phyloP scores from a whole-genome alignment of 2,888 invertebrate species.

The Diachrysia chrysitis region DNA sequence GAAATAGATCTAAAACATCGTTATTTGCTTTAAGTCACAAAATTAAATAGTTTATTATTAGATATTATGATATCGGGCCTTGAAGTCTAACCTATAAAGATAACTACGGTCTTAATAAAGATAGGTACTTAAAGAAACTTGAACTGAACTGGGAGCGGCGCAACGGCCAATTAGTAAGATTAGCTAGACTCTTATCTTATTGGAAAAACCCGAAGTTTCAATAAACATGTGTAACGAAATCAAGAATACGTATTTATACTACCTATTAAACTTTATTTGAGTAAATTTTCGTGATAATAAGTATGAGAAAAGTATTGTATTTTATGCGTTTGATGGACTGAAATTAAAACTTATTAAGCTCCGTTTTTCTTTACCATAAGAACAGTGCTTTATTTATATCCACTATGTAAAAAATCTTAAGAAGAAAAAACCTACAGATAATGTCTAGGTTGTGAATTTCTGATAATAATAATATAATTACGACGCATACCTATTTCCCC shows the following conservation, averaged over 20 bases:
- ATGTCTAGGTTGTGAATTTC: too few species aligned
- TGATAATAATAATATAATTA: too few species aligned
- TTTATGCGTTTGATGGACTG: too few species aligned
- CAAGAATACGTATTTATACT: neutral
- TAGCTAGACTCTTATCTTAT: neutral
- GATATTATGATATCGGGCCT: neutral
- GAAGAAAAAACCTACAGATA: too few species aligned
- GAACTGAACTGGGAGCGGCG: neutral
- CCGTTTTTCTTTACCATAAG: too few species aligned
- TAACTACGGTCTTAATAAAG: neutral
- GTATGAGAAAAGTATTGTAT: too few species aligned
- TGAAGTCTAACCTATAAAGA: neutral
- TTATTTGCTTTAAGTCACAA: neutral
- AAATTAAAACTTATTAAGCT: too few species aligned
- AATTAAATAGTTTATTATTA: neutral
- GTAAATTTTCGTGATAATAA: neutral
- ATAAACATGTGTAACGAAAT: neutral
- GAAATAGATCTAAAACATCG: neutral
- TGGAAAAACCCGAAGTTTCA: neutral
- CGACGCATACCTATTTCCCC: too few species aligned
- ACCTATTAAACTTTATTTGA: neutral
- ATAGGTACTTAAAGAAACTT: neutral
- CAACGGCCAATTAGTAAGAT: neutral
- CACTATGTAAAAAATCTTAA: too few species aligned
- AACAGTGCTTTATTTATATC: too few species aligned